Conservation (phyloP, 1,140 invertebrate species). For the Drosophila ohnishii region DNA sequence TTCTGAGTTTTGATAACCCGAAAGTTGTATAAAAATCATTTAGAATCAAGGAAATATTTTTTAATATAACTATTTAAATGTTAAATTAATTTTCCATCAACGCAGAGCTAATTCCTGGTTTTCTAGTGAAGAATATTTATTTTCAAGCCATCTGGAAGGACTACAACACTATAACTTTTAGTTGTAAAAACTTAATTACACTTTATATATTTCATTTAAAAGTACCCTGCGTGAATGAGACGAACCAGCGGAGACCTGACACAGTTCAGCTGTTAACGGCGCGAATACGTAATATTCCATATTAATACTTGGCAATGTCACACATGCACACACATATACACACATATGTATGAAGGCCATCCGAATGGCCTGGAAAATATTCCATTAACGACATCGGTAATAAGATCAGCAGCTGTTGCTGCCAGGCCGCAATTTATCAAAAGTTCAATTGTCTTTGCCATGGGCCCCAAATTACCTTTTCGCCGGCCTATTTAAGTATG, state of each 20-base stretch:
- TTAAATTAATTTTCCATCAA: neutral
- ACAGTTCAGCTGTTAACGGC: constrained; percentile 34
- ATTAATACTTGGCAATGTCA: constrained; percentile 28
- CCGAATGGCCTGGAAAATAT: constrained; percentile 30
- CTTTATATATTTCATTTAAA: neutral
- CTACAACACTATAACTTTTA: neutral
- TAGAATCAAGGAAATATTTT: neutral
- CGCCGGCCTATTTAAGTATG: neutral
- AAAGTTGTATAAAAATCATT: no score
- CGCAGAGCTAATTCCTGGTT: neutral
- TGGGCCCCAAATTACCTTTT: constrained; percentile 38
- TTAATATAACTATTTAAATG: neutral
- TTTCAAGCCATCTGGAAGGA: neutral
- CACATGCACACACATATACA: neutral
- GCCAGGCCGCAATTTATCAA: constrained; percentile 53
- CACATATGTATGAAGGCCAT: neutral
- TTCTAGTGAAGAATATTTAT: no score
- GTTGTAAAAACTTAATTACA: neutral
- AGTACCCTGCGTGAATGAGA: neutral
- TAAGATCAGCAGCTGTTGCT: constrained; percentile 63
- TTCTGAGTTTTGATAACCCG: neutral
- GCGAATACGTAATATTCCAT: constrained; percentile 42
- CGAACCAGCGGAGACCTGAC: constrained; percentile 8
- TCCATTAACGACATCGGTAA: constrained; percentile 60
- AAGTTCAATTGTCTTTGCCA: constrained; percentile 68